A percentile compares a stretch with the other conserved stretches of the same genome.
phyloP scores from a whole-genome alignment of 2,888 invertebrate genomes.

The Magallana nippona region DNA sequence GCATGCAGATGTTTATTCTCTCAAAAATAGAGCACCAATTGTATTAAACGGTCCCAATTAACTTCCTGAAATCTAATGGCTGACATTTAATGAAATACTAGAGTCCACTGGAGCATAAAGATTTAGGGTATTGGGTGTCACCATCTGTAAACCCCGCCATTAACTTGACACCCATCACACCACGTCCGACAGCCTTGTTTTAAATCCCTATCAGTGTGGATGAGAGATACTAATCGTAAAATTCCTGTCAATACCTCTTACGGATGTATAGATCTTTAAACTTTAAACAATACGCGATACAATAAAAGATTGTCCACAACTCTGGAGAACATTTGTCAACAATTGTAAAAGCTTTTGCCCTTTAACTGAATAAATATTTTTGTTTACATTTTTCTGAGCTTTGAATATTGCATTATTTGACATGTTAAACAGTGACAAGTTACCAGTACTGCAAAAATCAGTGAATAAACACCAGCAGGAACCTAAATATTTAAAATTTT shows the following conservation, averaged over 20 bases:
- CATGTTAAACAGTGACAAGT: no score
- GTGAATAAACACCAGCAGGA: no score
- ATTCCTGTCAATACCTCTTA: neutral
- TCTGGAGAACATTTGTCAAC: slow-evolving; percentile 25
- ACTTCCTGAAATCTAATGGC: no score
- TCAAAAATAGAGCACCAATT: no score
- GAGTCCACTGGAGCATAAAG: neutral
- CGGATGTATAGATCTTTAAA: neutral
- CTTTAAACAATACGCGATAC: neutral
- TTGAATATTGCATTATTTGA: no score
- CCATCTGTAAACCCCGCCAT: neutral
- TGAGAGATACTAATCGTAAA: neutral
- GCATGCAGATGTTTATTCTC: no score
- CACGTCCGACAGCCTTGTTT: neutral
- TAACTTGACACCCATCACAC: neutral
- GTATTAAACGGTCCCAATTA: no score
- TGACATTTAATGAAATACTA: neutral
- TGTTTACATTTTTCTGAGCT: no score
- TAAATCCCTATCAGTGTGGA: neutral
- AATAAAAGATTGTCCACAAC: neutral
- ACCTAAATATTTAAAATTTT: no score
- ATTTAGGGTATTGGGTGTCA: neutral
- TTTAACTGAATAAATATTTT: neutral
- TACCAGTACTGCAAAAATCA: no score
- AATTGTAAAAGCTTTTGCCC: neutral